These are phyloP conservation scores for Scomber japonicus DNA, from an alignment of 2,113 vertebrate genomes.

Conservation along the genomic window DNA sequence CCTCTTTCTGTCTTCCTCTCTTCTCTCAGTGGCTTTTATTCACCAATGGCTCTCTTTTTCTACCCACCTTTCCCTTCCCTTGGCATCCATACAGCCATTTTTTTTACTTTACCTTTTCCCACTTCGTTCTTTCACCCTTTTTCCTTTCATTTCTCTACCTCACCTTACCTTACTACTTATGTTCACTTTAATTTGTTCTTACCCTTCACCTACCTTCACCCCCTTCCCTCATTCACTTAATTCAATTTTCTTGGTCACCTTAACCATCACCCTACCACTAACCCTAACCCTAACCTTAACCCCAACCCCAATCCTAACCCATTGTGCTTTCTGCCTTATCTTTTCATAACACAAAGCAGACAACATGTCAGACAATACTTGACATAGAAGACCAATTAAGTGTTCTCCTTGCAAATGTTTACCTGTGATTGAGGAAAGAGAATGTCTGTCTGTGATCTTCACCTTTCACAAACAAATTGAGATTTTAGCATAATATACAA, in stretches of 20 bases:
- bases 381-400: neutral
- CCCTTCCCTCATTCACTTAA: too few relatives aligned
- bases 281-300: too few relatives aligned
- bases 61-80: neutral
- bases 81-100: neutral
- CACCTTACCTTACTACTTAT: neutral
- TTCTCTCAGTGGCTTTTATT: slow-evolving; percentile 31
- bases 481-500: slow-evolving; percentile 4
- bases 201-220: neutral
- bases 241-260: too few relatives aligned
- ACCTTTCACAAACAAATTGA: neutral
- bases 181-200: neutral
- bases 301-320: too few relatives aligned
- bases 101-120: slow-evolving; percentile 12
- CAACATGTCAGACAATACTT: neutral
- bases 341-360: neutral
- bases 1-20: slow-evolving; percentile 4
- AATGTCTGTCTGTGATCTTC: neutral
- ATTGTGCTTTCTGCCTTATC: neutral
- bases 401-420: neutral
- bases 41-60: neutral
- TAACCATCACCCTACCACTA: too few relatives aligned
- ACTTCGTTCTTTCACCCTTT: neutral
- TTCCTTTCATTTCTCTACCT: neutral
- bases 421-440: neutral